Conservation (phyloP, 2,113 vertebrate genomes). For the Sphyrna mokarran region DNA sequence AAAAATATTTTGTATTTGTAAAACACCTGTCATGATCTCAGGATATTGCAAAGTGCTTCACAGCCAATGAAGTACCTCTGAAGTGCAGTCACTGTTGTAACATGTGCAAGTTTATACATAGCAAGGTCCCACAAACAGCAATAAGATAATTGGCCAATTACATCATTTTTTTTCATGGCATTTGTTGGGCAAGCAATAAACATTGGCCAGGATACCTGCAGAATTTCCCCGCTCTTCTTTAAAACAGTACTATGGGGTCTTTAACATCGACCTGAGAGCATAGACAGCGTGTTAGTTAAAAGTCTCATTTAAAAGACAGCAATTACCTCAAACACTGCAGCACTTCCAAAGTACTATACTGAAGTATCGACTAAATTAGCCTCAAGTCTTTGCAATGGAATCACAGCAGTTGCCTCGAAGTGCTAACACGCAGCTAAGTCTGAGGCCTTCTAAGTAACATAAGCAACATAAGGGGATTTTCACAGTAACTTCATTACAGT, state of each 20-base stretch:
- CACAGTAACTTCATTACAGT: too few species aligned
- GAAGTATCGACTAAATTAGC: background rate
- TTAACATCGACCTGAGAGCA: background rate
- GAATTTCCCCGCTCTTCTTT: background rate
- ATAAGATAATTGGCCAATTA: background rate
- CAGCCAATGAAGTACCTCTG: slow-evolving; percentile 16
- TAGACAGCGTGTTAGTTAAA: background rate
- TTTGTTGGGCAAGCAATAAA: background rate
- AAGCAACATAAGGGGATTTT: background rate
- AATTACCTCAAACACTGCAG: background rate
- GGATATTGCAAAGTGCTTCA: background rate
- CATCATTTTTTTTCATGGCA: background rate
- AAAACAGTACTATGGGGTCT: background rate
- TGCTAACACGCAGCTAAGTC: background rate
- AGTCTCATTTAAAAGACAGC: background rate
- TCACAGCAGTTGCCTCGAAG: background rate
- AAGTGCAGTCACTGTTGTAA: background rate
- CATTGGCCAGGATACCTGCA: background rate
- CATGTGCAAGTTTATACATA: background rate
- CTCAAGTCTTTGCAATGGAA: background rate
- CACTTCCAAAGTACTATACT: background rate
- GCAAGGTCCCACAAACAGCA: background rate
- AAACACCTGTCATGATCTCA: background rate
- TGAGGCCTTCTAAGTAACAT: background rate
- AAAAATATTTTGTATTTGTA: background rate